These are phyloP conservation scores for Spialia ferax DNA, from an alignment of 2,888 invertebrate species.

Conservation along the genomic window DNA sequence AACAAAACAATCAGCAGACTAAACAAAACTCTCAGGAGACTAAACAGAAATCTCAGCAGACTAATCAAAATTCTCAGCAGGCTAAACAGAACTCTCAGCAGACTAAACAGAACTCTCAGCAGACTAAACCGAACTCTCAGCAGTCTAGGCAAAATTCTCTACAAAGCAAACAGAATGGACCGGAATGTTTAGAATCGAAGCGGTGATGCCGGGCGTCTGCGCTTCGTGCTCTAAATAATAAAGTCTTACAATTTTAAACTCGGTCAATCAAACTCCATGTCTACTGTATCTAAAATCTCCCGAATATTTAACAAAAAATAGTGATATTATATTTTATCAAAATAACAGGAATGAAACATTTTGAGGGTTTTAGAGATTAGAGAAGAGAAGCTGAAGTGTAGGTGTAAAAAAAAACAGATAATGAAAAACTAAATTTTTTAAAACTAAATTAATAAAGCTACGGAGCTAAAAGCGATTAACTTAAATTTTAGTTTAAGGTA, in stretches of 20 bases:
- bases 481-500: neutral
- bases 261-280: conserved; percentile 23
- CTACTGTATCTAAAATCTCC: conserved; percentile 3
- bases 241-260: conserved; percentile 32
- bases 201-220: conserved; percentile 51
- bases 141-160: conserved; percentile 2
- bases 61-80: conserved; percentile 46
- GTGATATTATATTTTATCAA: neutral
- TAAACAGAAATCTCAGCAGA: conserved; percentile 39
- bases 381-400: neutral
- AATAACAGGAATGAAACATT: neutral
- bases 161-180: conserved; percentile 15
- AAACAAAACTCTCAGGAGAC: conserved; percentile 38
- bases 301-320: neutral
- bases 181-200: conserved; percentile 34
- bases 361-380: neutral
- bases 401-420: neutral
- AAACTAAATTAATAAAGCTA: too few species aligned
- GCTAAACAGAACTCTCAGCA: neutral
- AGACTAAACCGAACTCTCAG: conserved; percentile 19
- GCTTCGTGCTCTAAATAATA: conserved; percentile 44
- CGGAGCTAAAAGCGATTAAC: too few species aligned
- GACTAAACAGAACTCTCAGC: conserved; percentile 15
- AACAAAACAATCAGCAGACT: conserved; percentile 43
- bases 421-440: too few species aligned